Percentiles rank a stretch among this genome's conserved stretches.
These are phyloP conservation scores for Anthonomus grandis DNA, from an alignment of 1,140 invertebrate genomes.

Conservation along the genomic window DNA sequence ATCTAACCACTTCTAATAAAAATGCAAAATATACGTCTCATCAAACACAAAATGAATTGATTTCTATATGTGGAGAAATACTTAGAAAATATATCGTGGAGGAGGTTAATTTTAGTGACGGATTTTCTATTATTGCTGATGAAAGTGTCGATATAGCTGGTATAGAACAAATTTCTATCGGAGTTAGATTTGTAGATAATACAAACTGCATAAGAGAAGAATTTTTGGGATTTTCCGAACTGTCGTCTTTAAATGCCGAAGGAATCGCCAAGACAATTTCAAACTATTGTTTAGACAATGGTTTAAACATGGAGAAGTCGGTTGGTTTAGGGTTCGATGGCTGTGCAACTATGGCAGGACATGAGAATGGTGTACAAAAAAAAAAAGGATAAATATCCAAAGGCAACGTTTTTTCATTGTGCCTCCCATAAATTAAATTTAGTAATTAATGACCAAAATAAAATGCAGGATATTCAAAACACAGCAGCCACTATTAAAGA, in stretches of 20 bases:
- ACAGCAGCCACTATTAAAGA: slow-evolving; percentile 15
- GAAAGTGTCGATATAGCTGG: slow-evolving; percentile 39
- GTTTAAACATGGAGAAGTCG: slow-evolving; percentile 1
- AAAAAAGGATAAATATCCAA: slow-evolving; percentile 34
- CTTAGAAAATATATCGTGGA: slow-evolving; percentile 4
- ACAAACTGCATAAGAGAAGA: no score
- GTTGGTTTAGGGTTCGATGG: slow-evolving; percentile 18
- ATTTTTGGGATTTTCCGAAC: slow-evolving; percentile 38
- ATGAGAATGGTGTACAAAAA: slow-evolving; percentile 33
- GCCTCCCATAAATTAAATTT: no score
- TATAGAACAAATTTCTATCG: slow-evolving; percentile 38
- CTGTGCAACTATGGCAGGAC: no score
- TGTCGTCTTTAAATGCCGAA: slow-evolving; percentile 20
- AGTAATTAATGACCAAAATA: slow-evolving; percentile 32
- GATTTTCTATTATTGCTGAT: slow-evolving; percentile 35
- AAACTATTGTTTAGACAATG: background rate
- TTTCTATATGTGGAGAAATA: slow-evolving; percentile 6
- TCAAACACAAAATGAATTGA: slow-evolving; percentile 19
- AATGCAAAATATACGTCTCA: slow-evolving; percentile 16
- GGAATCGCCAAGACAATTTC: slow-evolving; percentile 26
- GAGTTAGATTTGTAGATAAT: no score
- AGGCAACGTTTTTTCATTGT: slow-evolving; percentile 35
- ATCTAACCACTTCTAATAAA: slow-evolving; percentile 9
- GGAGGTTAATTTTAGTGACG: slow-evolving; percentile 14
- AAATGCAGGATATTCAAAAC: slow-evolving; percentile 14